Base-by-base conservation (phyloP, 1,140 invertebrate genomes). In the Zaprionus ornatus region DNA sequence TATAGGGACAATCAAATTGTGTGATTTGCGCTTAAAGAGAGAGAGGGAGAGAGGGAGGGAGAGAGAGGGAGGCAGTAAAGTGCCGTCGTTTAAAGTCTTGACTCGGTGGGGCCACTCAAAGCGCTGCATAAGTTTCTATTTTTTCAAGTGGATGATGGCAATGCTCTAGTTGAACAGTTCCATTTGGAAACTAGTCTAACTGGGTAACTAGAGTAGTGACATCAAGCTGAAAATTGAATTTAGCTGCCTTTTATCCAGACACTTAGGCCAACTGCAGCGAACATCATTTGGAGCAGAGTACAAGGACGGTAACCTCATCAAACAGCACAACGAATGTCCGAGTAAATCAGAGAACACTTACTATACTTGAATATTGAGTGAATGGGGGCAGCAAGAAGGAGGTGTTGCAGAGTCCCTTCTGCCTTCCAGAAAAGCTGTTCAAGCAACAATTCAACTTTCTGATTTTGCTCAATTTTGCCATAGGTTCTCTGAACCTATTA, bases 151-250 rank as follows among this genome's bases (percentile, higher is more conserved):
- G 1, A 40, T 21, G 17, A 12, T 37, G 29, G 27, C 12, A 40
- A 40, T 13, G 37, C 0, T 40, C 37, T 40, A 32, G 29, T 27
- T 27, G 35, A 15, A 37, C 35, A 37, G 35, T 40, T n/a, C 37
- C 37, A 40, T 40, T n/a, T 40, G 4, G 2, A n/a, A 40, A n/a
- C 37, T 40, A 40, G 15, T 15, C 37, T 15, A n/a, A 40, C 37
- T 40, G 37, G 15, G 15, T 13, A 40, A 1, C 37, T 61, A 35
- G 35, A 17, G 23, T 45, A 35, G 32, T 32, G 62, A 29, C 35
- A 54, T 50, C 62, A 59, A 60, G 29, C 29, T 32, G 29, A 32
- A 32, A 67, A 73, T 73, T 73, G 64, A 66, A 40, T 72, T 66
- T 19, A 37, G 62, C 40, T 37, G 29, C 19, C 52, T 68, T 60